phyloP scores from a whole-genome alignment of 1,140 invertebrate species.

The Euwallacea fornicatus region DNA sequence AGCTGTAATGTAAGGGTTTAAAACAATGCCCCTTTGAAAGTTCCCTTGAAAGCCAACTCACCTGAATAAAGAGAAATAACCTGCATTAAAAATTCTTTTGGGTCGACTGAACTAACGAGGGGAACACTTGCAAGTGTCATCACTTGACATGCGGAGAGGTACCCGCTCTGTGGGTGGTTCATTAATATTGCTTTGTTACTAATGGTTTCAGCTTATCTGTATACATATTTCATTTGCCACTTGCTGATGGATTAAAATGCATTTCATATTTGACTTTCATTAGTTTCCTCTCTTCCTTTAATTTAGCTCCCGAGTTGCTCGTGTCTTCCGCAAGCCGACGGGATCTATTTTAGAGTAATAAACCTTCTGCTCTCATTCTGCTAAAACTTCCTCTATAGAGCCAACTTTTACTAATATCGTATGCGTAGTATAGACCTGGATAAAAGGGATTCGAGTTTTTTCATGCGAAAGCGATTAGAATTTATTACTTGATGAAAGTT shows the following conservation, averaged over 20 bases:
- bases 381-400: constrained; percentile 5
- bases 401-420: constrained; percentile 5
- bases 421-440: background rate
- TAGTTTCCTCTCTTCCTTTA: background rate
- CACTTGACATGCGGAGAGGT: background rate
- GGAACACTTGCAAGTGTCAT: too few species aligned
- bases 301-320: background rate
- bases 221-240: background rate
- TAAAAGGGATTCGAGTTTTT: too few species aligned
- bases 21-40: constrained; percentile 14
- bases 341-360: too few species aligned
- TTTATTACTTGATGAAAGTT: too few species aligned
- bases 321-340: too few species aligned
- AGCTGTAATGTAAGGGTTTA: constrained; percentile 16
- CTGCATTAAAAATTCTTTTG: too few species aligned
- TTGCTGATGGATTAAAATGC: background rate
- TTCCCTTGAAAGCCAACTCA: background rate
- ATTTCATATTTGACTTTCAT: constrained; percentile 2
- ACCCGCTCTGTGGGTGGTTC: background rate
- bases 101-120: too few species aligned
- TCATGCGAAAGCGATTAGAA: too few species aligned
- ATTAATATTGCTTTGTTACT: too few species aligned
- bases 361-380: constrained; percentile 1
- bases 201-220: too few species aligned
- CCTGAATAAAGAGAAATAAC: background rate